Evolutionary conservation across 2,797 vertebrate species (phyloP).

Genomic region (Artibeus lituratus): DNA sequence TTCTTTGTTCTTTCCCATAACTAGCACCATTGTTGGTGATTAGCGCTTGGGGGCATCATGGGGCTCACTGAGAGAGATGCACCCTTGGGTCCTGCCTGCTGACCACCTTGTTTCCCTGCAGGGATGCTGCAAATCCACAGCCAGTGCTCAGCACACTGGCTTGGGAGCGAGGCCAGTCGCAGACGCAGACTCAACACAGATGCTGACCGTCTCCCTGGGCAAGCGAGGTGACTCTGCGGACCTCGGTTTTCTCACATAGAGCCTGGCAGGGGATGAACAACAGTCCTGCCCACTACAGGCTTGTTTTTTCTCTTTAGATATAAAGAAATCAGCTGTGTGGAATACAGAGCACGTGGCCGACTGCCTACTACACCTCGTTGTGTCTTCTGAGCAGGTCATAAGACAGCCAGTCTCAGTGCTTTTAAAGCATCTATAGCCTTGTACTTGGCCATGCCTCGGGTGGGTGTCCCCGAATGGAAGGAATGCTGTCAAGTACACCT

Average conservation of each 20-base stretch:
- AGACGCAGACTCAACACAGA: background rate
- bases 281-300: background rate
- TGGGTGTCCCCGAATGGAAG: background rate
- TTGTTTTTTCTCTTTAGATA: background rate
- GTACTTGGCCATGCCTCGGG: background rate
- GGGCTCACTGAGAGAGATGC: background rate
- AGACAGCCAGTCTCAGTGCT: background rate
- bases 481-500: background rate
- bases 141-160: too few relatives aligned
- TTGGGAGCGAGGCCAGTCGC: background rate
- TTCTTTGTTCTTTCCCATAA: background rate
- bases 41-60: background rate
- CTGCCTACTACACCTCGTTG: background rate
- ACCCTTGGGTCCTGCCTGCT: background rate
- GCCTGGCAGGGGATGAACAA: background rate
- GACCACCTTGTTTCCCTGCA: background rate
- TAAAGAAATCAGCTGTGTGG: background rate
- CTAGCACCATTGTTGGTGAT: background rate
- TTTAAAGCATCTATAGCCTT: background rate
- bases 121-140: too few relatives aligned
- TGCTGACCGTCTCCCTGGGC: background rate
- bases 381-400: background rate
- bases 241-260: background rate
- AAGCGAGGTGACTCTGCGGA: background rate
- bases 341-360: background rate